phyloP scores from a whole-genome alignment of 2,113 vertebrate species.

The Xiphias gladius region DNA sequence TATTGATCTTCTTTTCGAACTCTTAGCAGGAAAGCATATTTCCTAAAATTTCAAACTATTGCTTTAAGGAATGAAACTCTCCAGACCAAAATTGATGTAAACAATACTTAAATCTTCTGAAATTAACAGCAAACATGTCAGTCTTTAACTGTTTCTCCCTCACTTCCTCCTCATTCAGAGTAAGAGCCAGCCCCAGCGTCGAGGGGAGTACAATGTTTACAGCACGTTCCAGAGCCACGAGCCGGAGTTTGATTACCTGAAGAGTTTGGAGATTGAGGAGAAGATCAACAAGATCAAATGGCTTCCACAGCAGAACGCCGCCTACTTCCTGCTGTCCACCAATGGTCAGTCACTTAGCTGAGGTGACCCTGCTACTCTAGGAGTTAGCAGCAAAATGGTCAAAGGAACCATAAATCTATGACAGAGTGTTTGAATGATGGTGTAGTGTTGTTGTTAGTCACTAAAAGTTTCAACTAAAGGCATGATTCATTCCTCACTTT shows the following conservation, averaged over 20 bases:
- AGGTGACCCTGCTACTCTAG: background rate
- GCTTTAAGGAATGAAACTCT: background rate
- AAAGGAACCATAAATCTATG: conserved; percentile 1
- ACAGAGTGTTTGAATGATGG: conserved; percentile 1
- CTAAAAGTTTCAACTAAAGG: background rate
- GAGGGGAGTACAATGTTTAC: conserved; percentile 99
- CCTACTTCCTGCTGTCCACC: conserved; percentile 97
- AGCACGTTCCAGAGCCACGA: conserved; percentile 99
- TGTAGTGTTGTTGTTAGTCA: conserved; percentile 14
- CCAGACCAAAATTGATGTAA: background rate
- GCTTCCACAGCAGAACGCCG: conserved; percentile 97
- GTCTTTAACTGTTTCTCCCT: conserved; percentile 9
- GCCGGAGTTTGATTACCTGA: conserved; percentile 98
- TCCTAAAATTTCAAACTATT: too few species aligned
- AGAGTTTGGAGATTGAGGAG: conserved; percentile 98
- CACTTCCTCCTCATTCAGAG: conserved; percentile 82
- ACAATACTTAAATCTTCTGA: background rate
- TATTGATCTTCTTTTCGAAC: too few species aligned
- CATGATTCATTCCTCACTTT: conserved; percentile 4
- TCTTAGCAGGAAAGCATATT: background rate
- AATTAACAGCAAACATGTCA: background rate
- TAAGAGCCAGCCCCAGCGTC: conserved; percentile 94
- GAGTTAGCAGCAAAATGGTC: background rate
- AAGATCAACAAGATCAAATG: conserved; percentile 99
- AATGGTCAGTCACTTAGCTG: conserved; percentile 86